These are phyloP conservation scores for Gnatocerus cornutus DNA, from an alignment of 2,888 invertebrate genomes.

Conservation along the genomic window DNA sequence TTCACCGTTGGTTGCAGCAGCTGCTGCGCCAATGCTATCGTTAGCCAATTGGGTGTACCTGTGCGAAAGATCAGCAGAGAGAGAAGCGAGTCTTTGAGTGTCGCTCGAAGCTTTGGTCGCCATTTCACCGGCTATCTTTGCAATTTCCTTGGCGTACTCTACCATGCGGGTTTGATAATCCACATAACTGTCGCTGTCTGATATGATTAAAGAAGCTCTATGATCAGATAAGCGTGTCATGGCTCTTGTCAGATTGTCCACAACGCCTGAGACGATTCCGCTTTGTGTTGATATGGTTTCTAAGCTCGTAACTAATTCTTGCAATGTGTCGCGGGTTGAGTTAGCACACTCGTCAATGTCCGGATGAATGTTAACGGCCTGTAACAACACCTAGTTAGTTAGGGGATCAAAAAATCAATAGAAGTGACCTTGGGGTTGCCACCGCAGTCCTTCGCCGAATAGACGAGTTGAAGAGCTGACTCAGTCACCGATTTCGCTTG, in stretches of 20 bases:
- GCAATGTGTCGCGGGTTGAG: slow-evolving; percentile 85
- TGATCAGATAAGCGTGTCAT: slow-evolving; percentile 87
- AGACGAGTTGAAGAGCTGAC: slow-evolving; percentile 89
- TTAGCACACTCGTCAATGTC: slow-evolving; percentile 88
- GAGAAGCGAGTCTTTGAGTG: slow-evolving; percentile 80
- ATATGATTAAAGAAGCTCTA: slow-evolving; percentile 81
- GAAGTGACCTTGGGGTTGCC: slow-evolving; percentile 88
- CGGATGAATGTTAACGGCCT: slow-evolving; percentile 86
- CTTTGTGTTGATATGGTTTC: slow-evolving; percentile 90
- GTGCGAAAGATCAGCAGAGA: slow-evolving; percentile 90
- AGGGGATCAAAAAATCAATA: neutral
- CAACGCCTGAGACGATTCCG: slow-evolving; percentile 91
- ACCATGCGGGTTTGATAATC: slow-evolving; percentile 99
- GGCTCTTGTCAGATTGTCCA: slow-evolving; percentile 93
- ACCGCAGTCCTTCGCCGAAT: slow-evolving; percentile 89
- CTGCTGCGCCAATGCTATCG: slow-evolving; percentile 94
- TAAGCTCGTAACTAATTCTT: slow-evolving; percentile 85
- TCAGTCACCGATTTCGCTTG: slow-evolving; percentile 96
- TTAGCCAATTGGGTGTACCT: slow-evolving; percentile 89
- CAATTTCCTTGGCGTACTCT: slow-evolving; percentile 93
- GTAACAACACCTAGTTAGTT: slow-evolving; percentile 31
- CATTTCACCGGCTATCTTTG: slow-evolving; percentile 94
- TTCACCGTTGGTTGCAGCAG: slow-evolving; percentile 91
- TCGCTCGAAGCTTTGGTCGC: slow-evolving; percentile 84
- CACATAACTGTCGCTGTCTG: slow-evolving; percentile 85